phyloP scores from a whole-genome alignment of 2,888 invertebrate genomes.

The Acanthoscelides obtectus region DNA sequence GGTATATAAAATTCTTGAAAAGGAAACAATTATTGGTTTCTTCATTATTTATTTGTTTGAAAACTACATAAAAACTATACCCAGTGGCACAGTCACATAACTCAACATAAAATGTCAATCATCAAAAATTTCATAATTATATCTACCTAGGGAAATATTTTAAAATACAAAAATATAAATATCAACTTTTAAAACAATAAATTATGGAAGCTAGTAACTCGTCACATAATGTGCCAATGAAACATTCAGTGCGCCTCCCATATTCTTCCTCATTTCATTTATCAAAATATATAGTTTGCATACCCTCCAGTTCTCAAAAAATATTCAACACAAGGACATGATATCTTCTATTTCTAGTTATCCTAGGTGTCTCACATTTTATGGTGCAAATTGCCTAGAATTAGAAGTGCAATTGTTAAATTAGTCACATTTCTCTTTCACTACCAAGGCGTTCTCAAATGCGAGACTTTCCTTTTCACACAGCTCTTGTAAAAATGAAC shows the following conservation, averaged over 20 bases:
- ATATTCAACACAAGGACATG: neutral
- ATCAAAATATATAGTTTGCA: neutral
- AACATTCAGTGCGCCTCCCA: neutral
- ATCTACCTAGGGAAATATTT: neutral
- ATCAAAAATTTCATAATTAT: neutral
- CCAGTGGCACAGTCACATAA: neutral
- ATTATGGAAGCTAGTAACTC: conserved; percentile 11
- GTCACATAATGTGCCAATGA: neutral
- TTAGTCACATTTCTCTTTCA: neutral
- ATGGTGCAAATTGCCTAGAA: neutral
- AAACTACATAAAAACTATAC: neutral
- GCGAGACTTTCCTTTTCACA: no score
- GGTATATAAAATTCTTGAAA: no score
- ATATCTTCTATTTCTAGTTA: neutral
- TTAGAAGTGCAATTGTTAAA: neutral
- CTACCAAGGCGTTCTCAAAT: no score
- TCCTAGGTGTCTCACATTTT: neutral
- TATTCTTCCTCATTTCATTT: neutral
- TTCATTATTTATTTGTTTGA: neutral
- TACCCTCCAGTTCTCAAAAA: neutral
- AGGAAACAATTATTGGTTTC: no score
- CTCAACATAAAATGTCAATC: neutral
- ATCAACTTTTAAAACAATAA: conserved; percentile 14
- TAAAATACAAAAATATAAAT: conserved; percentile 18
- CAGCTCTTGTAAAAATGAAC: no score